Evolutionary conservation across 1,140 invertebrate genomes (phyloP).

Genomic region (Zaprionus tsacasi): DNA sequence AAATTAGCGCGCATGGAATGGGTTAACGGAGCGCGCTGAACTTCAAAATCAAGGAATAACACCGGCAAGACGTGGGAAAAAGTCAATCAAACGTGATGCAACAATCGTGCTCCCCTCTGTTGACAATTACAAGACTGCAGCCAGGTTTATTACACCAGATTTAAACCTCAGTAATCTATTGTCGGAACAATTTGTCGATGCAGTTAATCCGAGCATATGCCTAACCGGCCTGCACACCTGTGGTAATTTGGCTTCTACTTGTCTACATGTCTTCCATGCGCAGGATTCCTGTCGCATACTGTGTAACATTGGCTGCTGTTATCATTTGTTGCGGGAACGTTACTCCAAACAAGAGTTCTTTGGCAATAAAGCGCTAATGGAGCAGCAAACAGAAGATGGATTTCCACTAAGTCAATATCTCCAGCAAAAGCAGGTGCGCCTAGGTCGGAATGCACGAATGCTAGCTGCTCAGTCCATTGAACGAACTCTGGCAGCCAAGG

Average conservation of each 20-base stretch:
- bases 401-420: conserved; percentile 90
- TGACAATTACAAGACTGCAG: conserved; percentile 84
- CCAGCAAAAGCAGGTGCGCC: conserved; percentile 84
- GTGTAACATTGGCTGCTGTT: conserved; percentile 95
- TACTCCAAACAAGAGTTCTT: conserved; percentile 77
- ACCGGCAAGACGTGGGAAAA: conserved; percentile 63
- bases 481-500: conserved; percentile 86
- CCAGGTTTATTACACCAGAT: conserved; percentile 84
- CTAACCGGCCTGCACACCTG: conserved; percentile 94
- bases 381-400: conserved; percentile 76
- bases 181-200: conserved; percentile 83
- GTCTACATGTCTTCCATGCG: conserved; percentile 89
- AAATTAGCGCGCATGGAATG: conserved; percentile 84
- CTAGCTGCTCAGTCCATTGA: conserved; percentile 91
- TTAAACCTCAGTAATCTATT: conserved; percentile 85
- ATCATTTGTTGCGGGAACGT: conserved; percentile 92
- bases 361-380: conserved; percentile 64
- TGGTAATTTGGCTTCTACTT: conserved; percentile 91
- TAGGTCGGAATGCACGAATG: conserved; percentile 93
- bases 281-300: conserved; percentile 86
- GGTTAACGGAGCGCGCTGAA: conserved; percentile 76
- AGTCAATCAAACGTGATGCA: conserved; percentile 16
- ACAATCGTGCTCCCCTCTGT: neutral
- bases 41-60: conserved; percentile 65
- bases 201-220: conserved; percentile 84